phyloP scores from a whole-genome alignment of 2,113 vertebrate genomes.

The Takifugu flavidus region DNA sequence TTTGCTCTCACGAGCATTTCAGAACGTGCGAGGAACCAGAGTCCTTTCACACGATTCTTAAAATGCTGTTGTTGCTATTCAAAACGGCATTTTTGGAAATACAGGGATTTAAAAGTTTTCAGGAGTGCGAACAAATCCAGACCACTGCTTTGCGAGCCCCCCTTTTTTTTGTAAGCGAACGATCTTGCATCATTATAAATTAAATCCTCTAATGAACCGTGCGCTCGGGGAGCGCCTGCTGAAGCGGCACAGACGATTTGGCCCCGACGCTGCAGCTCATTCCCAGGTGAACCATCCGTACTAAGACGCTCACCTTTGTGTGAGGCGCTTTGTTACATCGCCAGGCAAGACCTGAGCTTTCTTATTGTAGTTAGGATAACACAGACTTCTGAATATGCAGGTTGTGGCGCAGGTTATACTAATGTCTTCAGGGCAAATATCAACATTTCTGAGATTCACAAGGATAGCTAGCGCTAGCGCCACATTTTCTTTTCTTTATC shows the following conservation, averaged over 20 bases:
- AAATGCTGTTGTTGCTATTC: no score
- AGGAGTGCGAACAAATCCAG: no score
- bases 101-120: no score
- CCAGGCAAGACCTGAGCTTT: conserved; percentile 4
- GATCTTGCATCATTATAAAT: conserved; percentile 24
- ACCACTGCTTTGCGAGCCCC: neutral
- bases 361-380: neutral
- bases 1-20: conserved; percentile 35
- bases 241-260: conserved; percentile 16
- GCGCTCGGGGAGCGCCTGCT: conserved; percentile 15
- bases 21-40: conserved; percentile 18
- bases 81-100: no score
- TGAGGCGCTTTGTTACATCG: conserved; percentile 21
- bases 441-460: neutral
- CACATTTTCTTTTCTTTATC: neutral
- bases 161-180: conserved; percentile 1
- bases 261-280: conserved; percentile 7
- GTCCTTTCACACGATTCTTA: neutral
- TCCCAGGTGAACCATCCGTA: conserved; percentile 25
- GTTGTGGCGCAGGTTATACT: no score
- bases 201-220: conserved; percentile 33
- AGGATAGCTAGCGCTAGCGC: neutral
- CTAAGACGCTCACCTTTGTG: conserved; percentile 9
- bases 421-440: no score
- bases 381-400: no score